Evolutionary conservation across 2,113 vertebrate genomes (phyloP).

Genomic region (Rhinoderma darwinii): DNA sequence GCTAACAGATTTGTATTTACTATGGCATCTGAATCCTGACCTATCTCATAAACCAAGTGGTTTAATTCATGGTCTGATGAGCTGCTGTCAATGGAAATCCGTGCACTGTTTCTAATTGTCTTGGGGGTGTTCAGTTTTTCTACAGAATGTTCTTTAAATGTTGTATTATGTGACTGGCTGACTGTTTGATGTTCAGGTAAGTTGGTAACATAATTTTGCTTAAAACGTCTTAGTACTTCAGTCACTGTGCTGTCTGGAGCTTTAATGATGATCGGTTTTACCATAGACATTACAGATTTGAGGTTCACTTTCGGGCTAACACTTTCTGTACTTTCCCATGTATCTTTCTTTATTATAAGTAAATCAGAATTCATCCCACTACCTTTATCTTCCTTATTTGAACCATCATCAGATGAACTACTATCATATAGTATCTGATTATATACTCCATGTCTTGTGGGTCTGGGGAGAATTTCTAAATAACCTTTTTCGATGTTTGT

Average conservation of each 20-base stretch:
- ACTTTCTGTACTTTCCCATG: background rate
- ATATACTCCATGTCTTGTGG: background rate
- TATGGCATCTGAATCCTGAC: background rate
- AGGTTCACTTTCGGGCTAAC: background rate
- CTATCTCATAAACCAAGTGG: background rate
- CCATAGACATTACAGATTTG: background rate
- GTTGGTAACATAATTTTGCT: background rate
- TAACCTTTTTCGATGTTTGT: background rate
- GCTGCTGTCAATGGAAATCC: background rate
- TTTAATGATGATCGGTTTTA: background rate
- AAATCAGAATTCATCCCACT: background rate
- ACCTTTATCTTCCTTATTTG: background rate
- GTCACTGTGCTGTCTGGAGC: background rate
- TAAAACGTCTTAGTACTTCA: background rate
- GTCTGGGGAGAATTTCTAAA: background rate
- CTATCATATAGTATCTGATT: background rate
- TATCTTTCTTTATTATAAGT: background rate
- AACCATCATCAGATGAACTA: slow-evolving; percentile 22
- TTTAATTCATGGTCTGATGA: background rate
- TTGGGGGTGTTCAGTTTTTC: background rate
- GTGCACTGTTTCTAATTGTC: background rate
- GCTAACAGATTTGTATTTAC: background rate
- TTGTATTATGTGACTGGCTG: background rate
- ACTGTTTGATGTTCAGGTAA: background rate
- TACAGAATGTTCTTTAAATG: background rate